Evolutionary conservation across 2,797 vertebrate genomes (phyloP).

Genomic region (Neostethus bicornis): DNA sequence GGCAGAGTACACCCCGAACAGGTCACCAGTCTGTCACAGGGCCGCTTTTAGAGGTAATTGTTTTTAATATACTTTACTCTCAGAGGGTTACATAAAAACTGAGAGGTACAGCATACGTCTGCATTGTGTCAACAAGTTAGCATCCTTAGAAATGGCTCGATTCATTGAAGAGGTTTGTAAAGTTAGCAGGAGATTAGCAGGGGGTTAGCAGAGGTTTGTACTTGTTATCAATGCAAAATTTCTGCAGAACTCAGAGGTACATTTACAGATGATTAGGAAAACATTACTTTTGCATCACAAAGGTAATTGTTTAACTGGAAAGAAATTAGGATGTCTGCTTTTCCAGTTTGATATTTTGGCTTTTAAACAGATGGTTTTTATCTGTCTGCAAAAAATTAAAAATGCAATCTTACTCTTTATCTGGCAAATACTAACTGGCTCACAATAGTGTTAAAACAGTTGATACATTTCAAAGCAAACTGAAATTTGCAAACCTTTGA

Average conservation of each 20-base stretch:
- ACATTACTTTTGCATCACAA: slow-evolving; percentile 82
- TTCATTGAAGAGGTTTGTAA: slow-evolving; percentile 80
- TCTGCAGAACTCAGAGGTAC: slow-evolving; percentile 81
- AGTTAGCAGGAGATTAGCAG: no score
- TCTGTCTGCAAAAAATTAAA: slow-evolving; percentile 60
- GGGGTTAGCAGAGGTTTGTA: no score
- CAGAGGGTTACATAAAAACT: slow-evolving; percentile 64
- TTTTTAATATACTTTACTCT: slow-evolving; percentile 35
- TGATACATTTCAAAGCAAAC: background rate
- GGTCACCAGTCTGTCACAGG: slow-evolving; percentile 36
- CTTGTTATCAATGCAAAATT: slow-evolving; percentile 80
- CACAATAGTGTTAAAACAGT: background rate
- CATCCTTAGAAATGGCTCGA: slow-evolving; percentile 70
- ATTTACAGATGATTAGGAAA: slow-evolving; percentile 85
- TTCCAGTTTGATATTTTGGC: slow-evolving; percentile 72
- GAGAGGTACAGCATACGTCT: slow-evolving; percentile 68
- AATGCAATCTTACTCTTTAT: slow-evolving; percentile 53
- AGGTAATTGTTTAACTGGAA: slow-evolving; percentile 83
- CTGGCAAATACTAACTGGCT: slow-evolving; percentile 40
- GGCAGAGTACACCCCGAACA: no score
- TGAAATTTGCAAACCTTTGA: background rate
- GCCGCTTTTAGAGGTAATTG: slow-evolving; percentile 35
- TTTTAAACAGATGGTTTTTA: slow-evolving; percentile 69
- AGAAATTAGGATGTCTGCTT: slow-evolving; percentile 76
- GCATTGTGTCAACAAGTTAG: slow-evolving; percentile 68